Evolutionary conservation across 2,888 invertebrate species (phyloP), one percentile per base, ranked within the genome.

Genomic region (Sinodicranocentrus sp.): DNA sequence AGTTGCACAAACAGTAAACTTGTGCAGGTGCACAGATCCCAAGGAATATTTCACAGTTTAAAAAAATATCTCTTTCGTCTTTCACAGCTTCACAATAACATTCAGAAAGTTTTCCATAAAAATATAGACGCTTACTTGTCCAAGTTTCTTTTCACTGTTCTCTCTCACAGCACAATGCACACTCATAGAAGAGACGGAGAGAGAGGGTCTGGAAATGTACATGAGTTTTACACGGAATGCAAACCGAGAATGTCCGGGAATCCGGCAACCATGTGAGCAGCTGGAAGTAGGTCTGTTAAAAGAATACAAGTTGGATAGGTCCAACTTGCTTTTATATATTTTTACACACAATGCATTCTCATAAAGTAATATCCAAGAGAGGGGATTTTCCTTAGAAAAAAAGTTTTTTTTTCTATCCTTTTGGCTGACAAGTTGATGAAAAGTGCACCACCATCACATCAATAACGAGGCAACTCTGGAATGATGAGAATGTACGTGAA

Each of bases 211-310:
- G 25, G 59, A 57, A 21, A 48, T 6, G 6, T 1, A 57, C 57
- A 57, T 57, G 57, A 57, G 57, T 23, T 57, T 21, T 39, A 68
- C 28, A 68, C 78, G 78, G 78, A 78, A 78, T 78, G 61, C 33
- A 13, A 61, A 70, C 61, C 78, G 78, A 78, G 44, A 78, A 44
- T 33, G 61, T 78, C 78, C 78, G 78, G 78, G 78, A 78, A 43
- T 78, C 78, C 78, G 70, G 70, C 61, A 68, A 68, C 33, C 78
- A 78, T 78, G 78, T 78, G 78, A 78, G 78, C 78, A 78, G 78
- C 78, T 78, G 78, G 78, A 78, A 78, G 19, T 78, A 19, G 59
- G 59, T 70, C 78, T 78, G 33, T 75, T 63, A 52, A 76, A 52
- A n/a, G n/a, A n/a, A n/a, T n/a, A n/a, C n/a, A n/a, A n/a, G n/a